Percentiles rank a stretch among this genome's conserved stretches.
phyloP scores from a whole-genome alignment of 2,113 vertebrate genomes.

The Ameiurus melas region DNA sequence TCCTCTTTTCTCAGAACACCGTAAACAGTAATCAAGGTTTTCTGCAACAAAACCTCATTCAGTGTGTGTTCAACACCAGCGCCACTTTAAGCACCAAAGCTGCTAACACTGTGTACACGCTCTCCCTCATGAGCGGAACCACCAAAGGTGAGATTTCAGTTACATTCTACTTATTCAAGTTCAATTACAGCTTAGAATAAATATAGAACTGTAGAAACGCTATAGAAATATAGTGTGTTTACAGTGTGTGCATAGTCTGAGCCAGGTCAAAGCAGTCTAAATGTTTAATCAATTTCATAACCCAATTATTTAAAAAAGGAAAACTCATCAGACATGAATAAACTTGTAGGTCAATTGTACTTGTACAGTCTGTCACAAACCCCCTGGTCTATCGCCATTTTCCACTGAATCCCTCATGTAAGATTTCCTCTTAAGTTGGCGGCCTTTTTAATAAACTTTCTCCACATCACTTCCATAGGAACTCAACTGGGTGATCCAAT shows the following conservation, averaged over 20 bases:
- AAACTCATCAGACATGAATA: neutral
- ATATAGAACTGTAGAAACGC: no score
- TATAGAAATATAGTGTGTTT: neutral
- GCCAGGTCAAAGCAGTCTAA: neutral
- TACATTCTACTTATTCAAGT: neutral
- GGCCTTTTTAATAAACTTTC: neutral
- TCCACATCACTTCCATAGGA: neutral
- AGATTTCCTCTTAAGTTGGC: neutral
- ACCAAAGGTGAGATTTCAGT: neutral
- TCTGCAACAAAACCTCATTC: neutral
- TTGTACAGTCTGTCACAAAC: no score
- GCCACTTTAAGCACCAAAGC: neutral
- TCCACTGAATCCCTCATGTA: neutral
- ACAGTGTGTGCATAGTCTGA: neutral
- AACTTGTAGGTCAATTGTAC: neutral
- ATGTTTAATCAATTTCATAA: no score
- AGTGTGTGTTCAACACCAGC: constrained; percentile 7
- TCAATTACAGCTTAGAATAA: neutral
- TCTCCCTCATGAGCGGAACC: neutral
- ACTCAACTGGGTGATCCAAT: neutral
- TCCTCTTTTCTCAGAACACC: neutral
- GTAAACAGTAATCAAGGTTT: neutral
- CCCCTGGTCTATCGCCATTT: neutral
- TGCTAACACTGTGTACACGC: neutral
- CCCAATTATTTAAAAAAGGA: neutral